Evolutionary conservation across 2,113 vertebrate species (phyloP).

Genomic region (Tangachromis dhanisi): DNA sequence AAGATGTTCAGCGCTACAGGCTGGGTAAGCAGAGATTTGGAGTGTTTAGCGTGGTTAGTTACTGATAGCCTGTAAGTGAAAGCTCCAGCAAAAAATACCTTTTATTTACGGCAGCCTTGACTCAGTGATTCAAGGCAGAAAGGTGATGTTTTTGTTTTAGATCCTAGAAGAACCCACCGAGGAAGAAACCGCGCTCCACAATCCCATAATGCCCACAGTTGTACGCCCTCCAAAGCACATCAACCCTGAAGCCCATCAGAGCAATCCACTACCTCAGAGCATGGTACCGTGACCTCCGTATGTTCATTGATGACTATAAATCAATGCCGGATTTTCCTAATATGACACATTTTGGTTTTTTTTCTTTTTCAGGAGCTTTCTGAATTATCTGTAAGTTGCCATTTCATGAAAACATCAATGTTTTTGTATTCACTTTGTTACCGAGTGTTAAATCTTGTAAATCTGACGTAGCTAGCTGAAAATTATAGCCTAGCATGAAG

Average conservation of each 20-base stretch:
- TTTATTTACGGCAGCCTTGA: neutral
- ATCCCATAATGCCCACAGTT: constrained; percentile 92
- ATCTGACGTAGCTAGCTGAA: neutral
- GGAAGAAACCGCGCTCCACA: constrained; percentile 91
- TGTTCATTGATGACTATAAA: neutral
- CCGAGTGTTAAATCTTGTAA: neutral
- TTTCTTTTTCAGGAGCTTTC: constrained; percentile 77
- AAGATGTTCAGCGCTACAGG: constrained; percentile 95
- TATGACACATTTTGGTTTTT: neutral
- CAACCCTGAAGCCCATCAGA: constrained; percentile 60
- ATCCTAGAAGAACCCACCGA: constrained; percentile 93
- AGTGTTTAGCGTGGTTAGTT: neutral
- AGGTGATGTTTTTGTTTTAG: constrained; percentile 52
- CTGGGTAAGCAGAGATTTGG: constrained; percentile 77
- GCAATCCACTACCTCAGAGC: constrained; percentile 70
- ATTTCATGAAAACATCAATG: neutral
- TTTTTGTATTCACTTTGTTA: neutral
- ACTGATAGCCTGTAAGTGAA: neutral
- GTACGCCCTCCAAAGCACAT: constrained; percentile 85
- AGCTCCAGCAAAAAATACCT: neutral
- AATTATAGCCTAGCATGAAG: neutral
- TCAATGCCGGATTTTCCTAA: neutral
- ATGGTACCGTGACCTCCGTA: constrained; percentile 66
- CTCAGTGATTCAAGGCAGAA: neutral
- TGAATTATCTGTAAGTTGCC: constrained; percentile 78